Percentiles rank a stretch among this genome's conserved stretches.
Conservation (phyloP, 1,140 invertebrate genomes). For the Hypothenemus hampei region DNA sequence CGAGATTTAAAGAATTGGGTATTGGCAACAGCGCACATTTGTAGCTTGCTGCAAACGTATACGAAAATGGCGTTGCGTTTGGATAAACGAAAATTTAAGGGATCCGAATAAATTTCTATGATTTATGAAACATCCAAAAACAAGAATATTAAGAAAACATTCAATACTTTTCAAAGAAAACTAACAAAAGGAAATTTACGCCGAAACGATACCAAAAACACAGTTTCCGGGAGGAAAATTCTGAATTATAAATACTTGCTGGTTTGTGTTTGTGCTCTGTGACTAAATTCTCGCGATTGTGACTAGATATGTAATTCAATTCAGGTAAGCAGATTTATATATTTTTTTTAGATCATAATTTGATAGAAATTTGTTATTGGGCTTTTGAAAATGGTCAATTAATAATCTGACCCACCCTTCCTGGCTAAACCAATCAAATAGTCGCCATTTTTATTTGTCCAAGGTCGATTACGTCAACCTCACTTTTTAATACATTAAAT, state of each 20-base stretch:
- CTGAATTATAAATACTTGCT: constrained; percentile 18
- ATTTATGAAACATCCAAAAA: constrained; percentile 41
- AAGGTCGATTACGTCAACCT: constrained; percentile 21
- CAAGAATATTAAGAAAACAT: constrained; percentile 33
- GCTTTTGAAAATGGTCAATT: too few relatives aligned
- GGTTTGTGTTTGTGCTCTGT: constrained; percentile 25
- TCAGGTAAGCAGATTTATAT: constrained; percentile 6
- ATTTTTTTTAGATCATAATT: too few relatives aligned
- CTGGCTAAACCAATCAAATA: background rate
- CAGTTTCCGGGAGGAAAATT: constrained; percentile 9
- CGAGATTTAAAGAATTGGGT: too few relatives aligned
- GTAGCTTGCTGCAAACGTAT: too few relatives aligned
- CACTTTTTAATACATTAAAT: too few relatives aligned
- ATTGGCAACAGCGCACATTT: too few relatives aligned
- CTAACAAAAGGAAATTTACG: constrained; percentile 31
- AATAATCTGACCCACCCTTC: constrained; percentile 1
- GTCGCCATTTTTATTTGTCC: constrained; percentile 17
- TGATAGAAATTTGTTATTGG: too few relatives aligned
- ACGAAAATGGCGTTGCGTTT: constrained; percentile 44
- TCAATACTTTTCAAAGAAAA: constrained; percentile 21
- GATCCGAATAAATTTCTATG: constrained; percentile 39
- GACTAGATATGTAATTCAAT: background rate
- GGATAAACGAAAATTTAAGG: constrained; percentile 39
- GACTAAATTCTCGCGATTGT: constrained; percentile 14
- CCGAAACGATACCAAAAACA: constrained; percentile 16